phyloP scores from a whole-genome alignment of 2,888 invertebrate genomes.

The Synanthedon tipuliformis region DNA sequence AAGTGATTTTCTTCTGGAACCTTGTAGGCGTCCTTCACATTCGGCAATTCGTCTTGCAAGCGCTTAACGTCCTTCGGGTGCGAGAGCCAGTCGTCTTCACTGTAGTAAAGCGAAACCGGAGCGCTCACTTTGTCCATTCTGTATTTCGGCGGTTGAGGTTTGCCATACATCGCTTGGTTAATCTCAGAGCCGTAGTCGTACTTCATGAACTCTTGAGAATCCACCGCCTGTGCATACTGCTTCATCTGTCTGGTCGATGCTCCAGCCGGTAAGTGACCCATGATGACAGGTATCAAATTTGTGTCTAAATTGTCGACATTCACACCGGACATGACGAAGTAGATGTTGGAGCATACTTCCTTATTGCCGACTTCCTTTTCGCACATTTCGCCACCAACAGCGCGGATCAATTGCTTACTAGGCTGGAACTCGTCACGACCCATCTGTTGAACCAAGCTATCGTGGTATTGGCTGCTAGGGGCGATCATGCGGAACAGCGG shows the following conservation, averaged over 20 bases:
- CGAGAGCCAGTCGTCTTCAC: constrained; percentile 75
- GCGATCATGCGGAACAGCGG: constrained; percentile 52
- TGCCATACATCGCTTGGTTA: constrained; percentile 48
- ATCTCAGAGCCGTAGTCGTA: constrained; percentile 46
- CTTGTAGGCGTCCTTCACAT: constrained; percentile 62
- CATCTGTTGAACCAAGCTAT: constrained; percentile 25
- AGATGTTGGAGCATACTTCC: constrained; percentile 69
- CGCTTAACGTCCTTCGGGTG: constrained; percentile 69
- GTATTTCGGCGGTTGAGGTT: constrained; percentile 40
- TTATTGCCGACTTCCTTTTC: constrained; percentile 44
- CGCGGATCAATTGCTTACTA: constrained; percentile 28
- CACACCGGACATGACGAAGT: constrained; percentile 73
- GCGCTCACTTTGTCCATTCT: constrained; percentile 41
- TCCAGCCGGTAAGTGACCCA: constrained; percentile 68
- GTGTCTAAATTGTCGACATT: constrained; percentile 58
- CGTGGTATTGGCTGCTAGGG: constrained; percentile 34
- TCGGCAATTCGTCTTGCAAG: constrained; percentile 66
- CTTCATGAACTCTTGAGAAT: constrained; percentile 40
- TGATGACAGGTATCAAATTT: constrained; percentile 62
- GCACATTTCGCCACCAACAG: constrained; percentile 45
- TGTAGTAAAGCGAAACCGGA: constrained; percentile 52
- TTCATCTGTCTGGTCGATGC: constrained; percentile 63
- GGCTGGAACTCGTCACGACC: constrained; percentile 43
- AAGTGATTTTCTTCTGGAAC: constrained; percentile 64
- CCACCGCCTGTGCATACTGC: constrained; percentile 67